These are phyloP conservation scores for Osedax fenrisi DNA, from an alignment of 2,888 invertebrate genomes.

Conservation along the genomic window DNA sequence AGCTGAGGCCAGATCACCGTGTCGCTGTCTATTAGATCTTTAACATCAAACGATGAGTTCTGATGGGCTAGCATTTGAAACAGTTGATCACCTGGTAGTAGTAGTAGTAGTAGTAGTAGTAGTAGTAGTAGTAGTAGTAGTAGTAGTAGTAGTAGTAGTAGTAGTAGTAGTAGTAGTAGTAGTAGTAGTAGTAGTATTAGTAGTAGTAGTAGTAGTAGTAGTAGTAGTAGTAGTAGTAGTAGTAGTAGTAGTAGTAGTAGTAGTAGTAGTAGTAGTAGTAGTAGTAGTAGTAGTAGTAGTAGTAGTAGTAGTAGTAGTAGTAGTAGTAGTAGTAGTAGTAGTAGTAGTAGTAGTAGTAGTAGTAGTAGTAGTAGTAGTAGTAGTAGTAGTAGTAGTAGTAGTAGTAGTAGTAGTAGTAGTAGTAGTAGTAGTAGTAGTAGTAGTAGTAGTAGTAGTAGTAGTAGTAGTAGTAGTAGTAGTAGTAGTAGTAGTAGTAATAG, in stretches of 20 bases:
- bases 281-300: slow-evolving; percentile 6
- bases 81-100: not conserved
- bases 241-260: slow-evolving; percentile 7
- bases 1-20: slow-evolving; percentile 51
- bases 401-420: slow-evolving; percentile 10
- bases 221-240: slow-evolving; percentile 7
- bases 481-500: slow-evolving; percentile 2
- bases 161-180: slow-evolving; percentile 10
- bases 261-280: slow-evolving; percentile 10
- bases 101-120: not conserved
- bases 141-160: slow-evolving; percentile 10
- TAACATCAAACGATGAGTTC: not conserved
- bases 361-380: slow-evolving; percentile 4
- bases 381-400: slow-evolving; percentile 10
- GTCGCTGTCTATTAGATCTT: not conserved
- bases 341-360: slow-evolving; percentile 4
- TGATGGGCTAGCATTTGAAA: not conserved
- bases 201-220: too few species aligned
- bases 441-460: slow-evolving; percentile 7
- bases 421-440: slow-evolving; percentile 7
- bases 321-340: slow-evolving; percentile 4
- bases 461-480: slow-evolving; percentile 10
- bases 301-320: slow-evolving; percentile 4
- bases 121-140: slow-evolving; percentile 10
- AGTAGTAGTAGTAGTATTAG: too few species aligned